Percentiles rank a stretch among this genome's conserved stretches.
These are phyloP conservation scores for Hippocampus barbouri DNA, from an alignment of 2,113 vertebrate genomes.

Conservation along the genomic window DNA sequence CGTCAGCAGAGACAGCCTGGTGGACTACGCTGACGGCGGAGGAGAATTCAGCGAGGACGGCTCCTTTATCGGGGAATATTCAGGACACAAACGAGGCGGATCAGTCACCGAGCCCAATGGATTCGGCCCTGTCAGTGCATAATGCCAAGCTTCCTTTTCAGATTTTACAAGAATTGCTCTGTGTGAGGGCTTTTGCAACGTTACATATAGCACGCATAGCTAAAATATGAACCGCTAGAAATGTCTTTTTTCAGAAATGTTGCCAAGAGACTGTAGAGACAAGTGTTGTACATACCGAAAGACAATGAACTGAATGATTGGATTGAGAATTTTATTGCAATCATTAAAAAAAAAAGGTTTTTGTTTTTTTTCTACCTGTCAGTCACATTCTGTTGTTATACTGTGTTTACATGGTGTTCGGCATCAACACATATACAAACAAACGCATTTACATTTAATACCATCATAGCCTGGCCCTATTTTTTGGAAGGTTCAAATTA, in stretches of 20 bases:
- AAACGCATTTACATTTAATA: background rate
- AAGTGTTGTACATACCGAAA: conserved; percentile 40
- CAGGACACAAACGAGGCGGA: conserved; percentile 26
- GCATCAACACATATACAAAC: background rate
- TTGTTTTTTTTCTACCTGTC: conserved; percentile 34
- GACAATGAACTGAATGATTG: conserved; percentile 25
- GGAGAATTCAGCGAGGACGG: conserved; percentile 72
- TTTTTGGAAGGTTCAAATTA: background rate
- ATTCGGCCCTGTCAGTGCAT: conserved; percentile 39
- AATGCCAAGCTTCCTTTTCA: conserved; percentile 31
- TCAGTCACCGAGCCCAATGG: conserved; percentile 50
- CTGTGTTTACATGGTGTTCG: background rate
- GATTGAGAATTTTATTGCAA: conserved; percentile 27
- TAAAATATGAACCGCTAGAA: conserved; percentile 24
- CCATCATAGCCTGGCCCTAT: background rate
- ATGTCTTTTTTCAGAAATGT: conserved; percentile 8
- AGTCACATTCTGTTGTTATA: background rate
- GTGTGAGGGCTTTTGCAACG: conserved; percentile 18
- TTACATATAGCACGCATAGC: conserved; percentile 10
- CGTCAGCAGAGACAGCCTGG: conserved; percentile 62
- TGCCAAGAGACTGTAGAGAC: conserved; percentile 13
- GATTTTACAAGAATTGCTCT: conserved; percentile 25
- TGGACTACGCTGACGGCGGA: conserved; percentile 54
- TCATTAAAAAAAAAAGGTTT: conserved; percentile 3
- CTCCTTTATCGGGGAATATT: conserved; percentile 75